Conservation (phyloP, 1,140 invertebrate genomes). For the Leptestheria dahalacensis region DNA sequence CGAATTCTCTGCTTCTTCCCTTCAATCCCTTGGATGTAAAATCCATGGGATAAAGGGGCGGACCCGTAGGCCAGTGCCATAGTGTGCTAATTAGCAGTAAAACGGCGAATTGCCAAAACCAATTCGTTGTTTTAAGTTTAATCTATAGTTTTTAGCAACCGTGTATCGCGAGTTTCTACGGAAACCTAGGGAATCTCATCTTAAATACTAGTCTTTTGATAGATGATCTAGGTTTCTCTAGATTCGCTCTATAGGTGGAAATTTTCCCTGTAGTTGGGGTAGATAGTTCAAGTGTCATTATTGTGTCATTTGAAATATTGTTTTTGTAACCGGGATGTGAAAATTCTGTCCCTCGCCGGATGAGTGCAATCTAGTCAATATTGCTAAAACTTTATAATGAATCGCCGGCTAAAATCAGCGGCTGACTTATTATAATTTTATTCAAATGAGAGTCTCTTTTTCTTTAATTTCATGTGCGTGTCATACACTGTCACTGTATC, state of each 20-base stretch:
- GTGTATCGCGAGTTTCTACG: not conserved
- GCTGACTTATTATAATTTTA: not conserved
- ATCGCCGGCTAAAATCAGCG: not conserved
- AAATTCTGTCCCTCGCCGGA: constrained; percentile 5
- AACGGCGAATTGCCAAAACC: not conserved
- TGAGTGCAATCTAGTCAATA: constrained; percentile 19
- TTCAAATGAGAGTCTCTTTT: no score
- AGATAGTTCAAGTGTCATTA: not conserved
- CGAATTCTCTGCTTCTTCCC: not conserved
- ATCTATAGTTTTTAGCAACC: not conserved
- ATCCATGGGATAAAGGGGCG: not conserved
- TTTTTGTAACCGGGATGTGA: not conserved
- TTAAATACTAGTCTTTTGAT: not conserved
- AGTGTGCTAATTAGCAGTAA: not conserved
- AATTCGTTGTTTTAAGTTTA: not conserved
- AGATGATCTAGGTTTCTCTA: not conserved
- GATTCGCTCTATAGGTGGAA: not conserved
- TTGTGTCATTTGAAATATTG: not conserved
- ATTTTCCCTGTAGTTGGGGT: not conserved
- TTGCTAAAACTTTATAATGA: not conserved
- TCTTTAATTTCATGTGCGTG: no score
- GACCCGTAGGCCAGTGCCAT: constrained; percentile 11
- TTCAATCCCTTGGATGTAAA: not conserved
- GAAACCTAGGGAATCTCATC: not conserved
- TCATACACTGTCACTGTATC: no score